phyloP scores from a whole-genome alignment of 2,888 invertebrate genomes.

The Macrophya annulata region DNA sequence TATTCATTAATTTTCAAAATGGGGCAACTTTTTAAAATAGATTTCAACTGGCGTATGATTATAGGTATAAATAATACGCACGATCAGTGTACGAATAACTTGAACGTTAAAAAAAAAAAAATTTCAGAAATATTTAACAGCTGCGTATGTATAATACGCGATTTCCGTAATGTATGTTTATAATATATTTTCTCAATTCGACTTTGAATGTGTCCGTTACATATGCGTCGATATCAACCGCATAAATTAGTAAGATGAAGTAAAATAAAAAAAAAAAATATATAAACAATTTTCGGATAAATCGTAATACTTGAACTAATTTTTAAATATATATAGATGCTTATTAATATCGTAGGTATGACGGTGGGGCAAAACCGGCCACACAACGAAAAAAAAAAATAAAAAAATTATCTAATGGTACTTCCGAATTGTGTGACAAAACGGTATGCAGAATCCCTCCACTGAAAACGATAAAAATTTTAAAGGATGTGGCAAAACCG shows the following conservation, averaged over 20 bases:
- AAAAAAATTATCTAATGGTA: no score
- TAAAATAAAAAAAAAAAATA: neutral
- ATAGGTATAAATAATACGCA: neutral
- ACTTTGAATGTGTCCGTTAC: neutral
- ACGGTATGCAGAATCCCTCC: no score
- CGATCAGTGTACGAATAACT: neutral
- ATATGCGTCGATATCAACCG: neutral
- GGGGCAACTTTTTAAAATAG: neutral
- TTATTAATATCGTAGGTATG: no score
- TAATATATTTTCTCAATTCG: neutral
- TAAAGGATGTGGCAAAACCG: no score
- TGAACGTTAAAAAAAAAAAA: neutral
- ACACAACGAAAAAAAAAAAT: no score
- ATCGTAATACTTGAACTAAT: neutral
- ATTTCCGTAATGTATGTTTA: neutral
- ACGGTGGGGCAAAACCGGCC: no score
- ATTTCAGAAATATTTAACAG: neutral
- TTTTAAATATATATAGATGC: neutral
- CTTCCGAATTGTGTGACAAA: no score
- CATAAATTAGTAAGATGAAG: neutral
- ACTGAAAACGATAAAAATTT: no score
- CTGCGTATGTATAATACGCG: neutral
- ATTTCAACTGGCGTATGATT: neutral
- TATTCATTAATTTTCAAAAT: neutral
- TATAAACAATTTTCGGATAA: neutral